A percentile compares a stretch with the other conserved stretches of the same genome.
These are phyloP conservation scores for Sceloporus tristichus DNA, from an alignment of 2,113 vertebrate genomes.

Conservation along the genomic window DNA sequence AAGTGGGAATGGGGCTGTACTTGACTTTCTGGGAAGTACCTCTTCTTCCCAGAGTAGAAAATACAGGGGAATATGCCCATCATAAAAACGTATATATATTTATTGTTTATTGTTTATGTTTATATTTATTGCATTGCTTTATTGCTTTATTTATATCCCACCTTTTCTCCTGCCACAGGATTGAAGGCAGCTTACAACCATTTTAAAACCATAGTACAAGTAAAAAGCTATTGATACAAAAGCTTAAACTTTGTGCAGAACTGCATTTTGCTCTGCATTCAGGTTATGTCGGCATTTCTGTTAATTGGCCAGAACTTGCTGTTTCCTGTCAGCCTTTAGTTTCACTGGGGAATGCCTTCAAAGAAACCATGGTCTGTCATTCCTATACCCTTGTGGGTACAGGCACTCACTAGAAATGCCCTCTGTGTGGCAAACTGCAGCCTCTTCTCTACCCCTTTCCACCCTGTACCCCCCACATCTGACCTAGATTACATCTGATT, in stretches of 20 bases:
- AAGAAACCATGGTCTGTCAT: slow-evolving; percentile 67
- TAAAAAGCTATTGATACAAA: too few relatives aligned
- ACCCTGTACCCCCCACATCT: slow-evolving; percentile 34
- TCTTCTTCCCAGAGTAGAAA: background rate
- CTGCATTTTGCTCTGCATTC: slow-evolving; percentile 57
- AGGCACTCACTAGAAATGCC: slow-evolving; percentile 70
- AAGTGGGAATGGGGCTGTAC: too few relatives aligned
- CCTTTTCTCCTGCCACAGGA: too few relatives aligned
- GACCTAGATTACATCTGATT: slow-evolving; percentile 76
- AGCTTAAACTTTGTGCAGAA: background rate
- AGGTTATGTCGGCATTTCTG: slow-evolving; percentile 64
- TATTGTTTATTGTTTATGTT: too few relatives aligned
- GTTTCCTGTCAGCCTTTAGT: slow-evolving; percentile 68
- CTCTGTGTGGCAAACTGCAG: slow-evolving; percentile 69
- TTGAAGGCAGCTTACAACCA: too few relatives aligned
- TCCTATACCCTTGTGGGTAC: slow-evolving; percentile 59
- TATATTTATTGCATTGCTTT: too few relatives aligned
- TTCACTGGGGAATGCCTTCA: slow-evolving; percentile 69
- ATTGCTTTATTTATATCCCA: too few relatives aligned
- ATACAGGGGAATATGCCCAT: background rate
- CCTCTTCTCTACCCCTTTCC: background rate
- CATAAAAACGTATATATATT: too few relatives aligned
- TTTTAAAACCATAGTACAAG: too few relatives aligned
- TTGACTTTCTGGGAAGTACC: too few relatives aligned
- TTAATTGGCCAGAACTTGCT: slow-evolving; percentile 70